Percentiles rank a stretch among this genome's conserved stretches.
phyloP scores from a whole-genome alignment of 1,140 invertebrate species.

The Drosophila ironensis region DNA sequence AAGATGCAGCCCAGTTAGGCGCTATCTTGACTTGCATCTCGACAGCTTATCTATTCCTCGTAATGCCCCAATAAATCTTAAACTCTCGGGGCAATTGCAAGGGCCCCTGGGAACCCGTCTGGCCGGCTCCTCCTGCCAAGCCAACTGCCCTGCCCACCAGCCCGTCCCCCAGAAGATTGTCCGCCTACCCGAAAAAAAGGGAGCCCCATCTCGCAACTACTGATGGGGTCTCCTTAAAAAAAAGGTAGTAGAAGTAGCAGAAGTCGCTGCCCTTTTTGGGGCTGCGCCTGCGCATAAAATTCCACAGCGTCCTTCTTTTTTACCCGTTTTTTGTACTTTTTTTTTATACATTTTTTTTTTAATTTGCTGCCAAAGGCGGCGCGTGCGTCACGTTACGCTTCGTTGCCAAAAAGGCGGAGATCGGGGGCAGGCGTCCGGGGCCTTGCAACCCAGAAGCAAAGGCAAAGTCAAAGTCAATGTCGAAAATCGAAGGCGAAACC shows the following conservation, averaged over 20 bases:
- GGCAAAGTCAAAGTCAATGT: neutral
- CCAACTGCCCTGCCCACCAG: neutral
- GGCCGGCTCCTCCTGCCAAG: neutral
- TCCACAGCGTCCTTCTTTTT: neutral
- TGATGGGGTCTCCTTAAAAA: no score
- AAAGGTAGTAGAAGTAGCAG: constrained; percentile 1
- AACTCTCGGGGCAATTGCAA: neutral
- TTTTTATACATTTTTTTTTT: neutral
- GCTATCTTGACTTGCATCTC: no score
- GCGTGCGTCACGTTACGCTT: constrained; percentile 64
- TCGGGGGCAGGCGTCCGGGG: neutral
- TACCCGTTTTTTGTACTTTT: neutral
- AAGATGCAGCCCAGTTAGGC: no score
- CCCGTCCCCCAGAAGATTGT: constrained; percentile 12
- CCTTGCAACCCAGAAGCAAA: neutral
- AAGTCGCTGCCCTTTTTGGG: constrained; percentile 66
- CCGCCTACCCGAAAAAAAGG: constrained; percentile 34
- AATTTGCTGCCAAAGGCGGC: constrained; percentile 6
- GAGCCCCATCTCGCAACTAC: neutral
- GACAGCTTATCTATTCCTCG: neutral
- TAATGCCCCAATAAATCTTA: neutral
- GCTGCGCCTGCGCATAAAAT: constrained; percentile 30
- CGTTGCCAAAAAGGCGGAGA: neutral
- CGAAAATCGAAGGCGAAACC: constrained; percentile 3
- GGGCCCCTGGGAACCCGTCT: neutral